phyloP scores from a whole-genome alignment of 2,113 vertebrate species.

The Seriola quinqueradiata region DNA sequence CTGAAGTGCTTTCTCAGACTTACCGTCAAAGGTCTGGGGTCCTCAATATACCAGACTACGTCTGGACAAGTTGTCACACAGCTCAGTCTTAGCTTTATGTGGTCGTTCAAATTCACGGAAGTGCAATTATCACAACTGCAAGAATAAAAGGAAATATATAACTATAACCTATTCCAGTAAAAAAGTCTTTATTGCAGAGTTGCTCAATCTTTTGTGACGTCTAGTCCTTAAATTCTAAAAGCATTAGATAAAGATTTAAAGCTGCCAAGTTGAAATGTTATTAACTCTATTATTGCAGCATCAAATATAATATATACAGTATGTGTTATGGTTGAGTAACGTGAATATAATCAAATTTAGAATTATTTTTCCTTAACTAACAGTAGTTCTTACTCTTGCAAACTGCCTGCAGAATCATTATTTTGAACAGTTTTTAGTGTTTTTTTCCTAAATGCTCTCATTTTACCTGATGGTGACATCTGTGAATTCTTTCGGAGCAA shows the following conservation, averaged over 20 bases:
- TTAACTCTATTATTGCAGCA: no score
- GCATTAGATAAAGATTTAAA: no score
- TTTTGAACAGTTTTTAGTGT: neutral
- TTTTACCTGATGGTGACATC: slow-evolving; percentile 78
- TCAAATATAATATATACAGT: neutral
- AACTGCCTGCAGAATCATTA: neutral
- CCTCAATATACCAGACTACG: slow-evolving; percentile 81
- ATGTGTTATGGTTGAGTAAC: no score
- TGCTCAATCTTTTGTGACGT: neutral
- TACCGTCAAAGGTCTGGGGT: slow-evolving; percentile 61
- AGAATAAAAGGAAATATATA: slow-evolving; percentile 26
- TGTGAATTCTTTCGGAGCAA: slow-evolving; percentile 69
- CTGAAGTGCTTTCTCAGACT: slow-evolving; percentile 36
- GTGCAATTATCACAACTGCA: slow-evolving; percentile 78
- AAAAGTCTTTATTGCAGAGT: neutral
- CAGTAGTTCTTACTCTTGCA: neutral
- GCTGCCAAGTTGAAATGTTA: no score
- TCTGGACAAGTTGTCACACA: slow-evolving; percentile 76
- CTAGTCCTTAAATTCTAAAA: no score
- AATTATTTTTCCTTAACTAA: neutral
- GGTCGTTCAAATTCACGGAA: slow-evolving; percentile 42
- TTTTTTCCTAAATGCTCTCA: neutral
- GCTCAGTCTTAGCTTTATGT: slow-evolving; percentile 69
- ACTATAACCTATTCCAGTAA: neutral
- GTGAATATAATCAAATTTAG: no score